Base-by-base conservation (phyloP, 1,140 invertebrate species). In the Asbolus verrucosus region DNA sequence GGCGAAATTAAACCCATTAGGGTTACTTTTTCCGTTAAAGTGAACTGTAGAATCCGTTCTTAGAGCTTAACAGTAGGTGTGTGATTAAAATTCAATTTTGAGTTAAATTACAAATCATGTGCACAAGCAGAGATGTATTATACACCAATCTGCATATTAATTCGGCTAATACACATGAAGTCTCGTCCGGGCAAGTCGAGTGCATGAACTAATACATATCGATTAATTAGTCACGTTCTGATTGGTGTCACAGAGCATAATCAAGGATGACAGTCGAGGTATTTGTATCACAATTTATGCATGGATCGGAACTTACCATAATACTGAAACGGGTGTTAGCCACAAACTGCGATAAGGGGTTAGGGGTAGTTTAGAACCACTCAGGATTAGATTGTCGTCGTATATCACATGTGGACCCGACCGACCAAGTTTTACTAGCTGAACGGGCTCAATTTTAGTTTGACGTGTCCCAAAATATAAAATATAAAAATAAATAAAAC, bases 211-310 rank as follows among this genome's bases (percentile, higher is more conserved):
- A 54, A 54, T 54, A 54, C 46, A 54, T 54, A 54, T 54, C 46
- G 46, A 54, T 54, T 54, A 54, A 54, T 54, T 54, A 54, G 46
- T 54, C 46, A 54, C 46, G 46, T 54, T 27, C 2, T 54, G 46
- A 54, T 54, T 54, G 46, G 46, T 54, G 46, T 54, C 46, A 54
- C 19, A 31, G 46, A 54, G 27, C 46, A 54, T 54, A 54, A 54
- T 54, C 21, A 54, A 30, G 46, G 46, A 24, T 54, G 46, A 31
- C 46, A 54, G 46, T 54, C n/a, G 21, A 54, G 46, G 46, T 54
- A 54, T 54, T 54, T 54, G 18, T 54, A 54, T 54, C 46, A 14
- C 46, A 54, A 54, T 54, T 54, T 54, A 54, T 54, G 46, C 46
- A 54, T 54, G 46, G 46, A 54, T 27, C 21, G 46, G 46, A 54